Evolutionary conservation across 1,140 invertebrate species (phyloP).

Genomic region (Rhyacophila brunnea): DNA sequence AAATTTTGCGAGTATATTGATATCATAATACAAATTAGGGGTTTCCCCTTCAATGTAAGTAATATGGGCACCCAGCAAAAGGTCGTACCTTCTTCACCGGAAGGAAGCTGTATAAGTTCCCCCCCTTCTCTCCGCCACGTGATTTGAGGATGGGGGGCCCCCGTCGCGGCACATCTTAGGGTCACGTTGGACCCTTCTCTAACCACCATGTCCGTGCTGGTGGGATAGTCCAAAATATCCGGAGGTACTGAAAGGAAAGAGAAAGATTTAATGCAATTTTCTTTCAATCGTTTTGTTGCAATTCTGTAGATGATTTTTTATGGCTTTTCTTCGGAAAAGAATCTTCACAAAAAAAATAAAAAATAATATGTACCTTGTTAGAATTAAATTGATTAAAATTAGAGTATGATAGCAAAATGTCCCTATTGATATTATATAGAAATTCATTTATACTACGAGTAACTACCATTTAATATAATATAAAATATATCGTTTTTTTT

Average conservation of each 20-base stretch:
- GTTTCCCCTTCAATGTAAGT: no score
- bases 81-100: constrained; percentile 55
- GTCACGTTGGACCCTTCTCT: constrained; percentile 83
- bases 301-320: neutral
- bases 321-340: no score
- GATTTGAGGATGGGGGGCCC: constrained; percentile 80
- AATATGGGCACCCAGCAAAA: neutral
- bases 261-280: neutral
- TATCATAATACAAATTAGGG: no score
- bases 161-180: constrained; percentile 79
- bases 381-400: no score
- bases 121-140: constrained; percentile 83
- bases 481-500: no score
- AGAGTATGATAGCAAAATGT: no score
- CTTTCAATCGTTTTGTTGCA: neutral
- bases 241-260: constrained; percentile 74
- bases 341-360: no score
- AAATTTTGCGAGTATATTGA: no score
- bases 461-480: no score
- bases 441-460: no score
- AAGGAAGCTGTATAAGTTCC: constrained; percentile 58
- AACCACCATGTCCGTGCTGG: constrained; percentile 84
- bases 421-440: no score
- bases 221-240: constrained; percentile 83
- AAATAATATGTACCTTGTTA: no score